Base-by-base conservation (phyloP, 2,113 vertebrate species). In the Aegotheles bennettii region DNA sequence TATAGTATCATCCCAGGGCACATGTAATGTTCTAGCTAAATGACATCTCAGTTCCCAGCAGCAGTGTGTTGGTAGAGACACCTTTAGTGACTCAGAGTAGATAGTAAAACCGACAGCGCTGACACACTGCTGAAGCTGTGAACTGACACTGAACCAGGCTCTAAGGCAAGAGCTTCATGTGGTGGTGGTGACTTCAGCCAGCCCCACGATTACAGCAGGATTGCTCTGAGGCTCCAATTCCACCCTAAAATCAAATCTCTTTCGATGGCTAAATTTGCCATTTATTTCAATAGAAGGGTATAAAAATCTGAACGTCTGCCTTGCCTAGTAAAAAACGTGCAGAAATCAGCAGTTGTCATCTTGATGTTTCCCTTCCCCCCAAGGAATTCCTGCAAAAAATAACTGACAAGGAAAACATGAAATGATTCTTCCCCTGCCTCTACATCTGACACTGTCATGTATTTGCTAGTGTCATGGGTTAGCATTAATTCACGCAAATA, bases 321-420 rank as follows among this genome's bases (percentile, higher is more conserved):
- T 87, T 81, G 24, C 28, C 38, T 68, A 83, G 19, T 53, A 67
- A 56, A 51, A 81, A 42, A 2, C 3, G 26, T 45, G 28, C 31
- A 90, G 35, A 89, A 89, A 78, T 68, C 61, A 61, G 43, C 68
- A 70, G 35, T 9, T 93, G 33, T 42, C 35, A 48, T 64, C 69
- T 61, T 70, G 35, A 81, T 35, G 47, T 54, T 26, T 60, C 16
- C 7, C 11, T 78, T 69, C 47, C 20, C 38, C 87, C 60, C 38
- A 75, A 84, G 74, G 61, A 84, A 87, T 89, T 89, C 51, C 61
- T 82, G 10, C 14, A 78, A 74, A 86, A 94, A 89, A 38, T 53
- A 59, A 59, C n/a, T 43, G 63, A 14, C 36, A 56, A 35, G 19
- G 48, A 89, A 92, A 84, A 78, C 2, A 3, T n/a, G 26, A 75